phyloP scores from a whole-genome alignment of 30 jellyfish, hydroid and myxozoan genomes.

The Cassiopea andromeda region DNA sequence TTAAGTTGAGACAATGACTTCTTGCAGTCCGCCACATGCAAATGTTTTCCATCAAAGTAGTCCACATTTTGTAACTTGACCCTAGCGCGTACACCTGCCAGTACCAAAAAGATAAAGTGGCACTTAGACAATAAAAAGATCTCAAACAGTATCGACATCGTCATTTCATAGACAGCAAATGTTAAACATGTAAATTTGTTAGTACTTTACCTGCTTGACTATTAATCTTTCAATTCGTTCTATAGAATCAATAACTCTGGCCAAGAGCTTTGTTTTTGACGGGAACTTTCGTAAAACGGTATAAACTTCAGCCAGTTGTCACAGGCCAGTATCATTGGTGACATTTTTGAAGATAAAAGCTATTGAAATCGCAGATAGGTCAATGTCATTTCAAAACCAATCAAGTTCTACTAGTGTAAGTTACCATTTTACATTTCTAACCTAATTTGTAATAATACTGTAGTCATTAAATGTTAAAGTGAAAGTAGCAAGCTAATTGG shows the following conservation, averaged over 20 bases:
- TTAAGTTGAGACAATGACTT: too few species aligned
- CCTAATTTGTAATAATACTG: too few species aligned
- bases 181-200: slow-evolving; percentile 19
- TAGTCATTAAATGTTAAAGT: too few species aligned
- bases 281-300: background rate
- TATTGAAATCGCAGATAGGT: background rate
- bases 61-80: background rate
- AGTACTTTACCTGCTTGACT: slow-evolving; percentile 9
- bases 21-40: background rate
- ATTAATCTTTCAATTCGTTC: slow-evolving; percentile 13
- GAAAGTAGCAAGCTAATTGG: too few species aligned
- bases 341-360: background rate
- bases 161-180: background rate
- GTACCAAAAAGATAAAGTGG: slow-evolving; percentile 13
- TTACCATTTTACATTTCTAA: background rate
- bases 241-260: slow-evolving; percentile 13
- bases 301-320: slow-evolving; percentile 1
- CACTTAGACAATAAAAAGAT: background rate
- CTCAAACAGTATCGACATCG: background rate
- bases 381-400: background rate
- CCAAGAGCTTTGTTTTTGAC: slow-evolving; percentile 22
- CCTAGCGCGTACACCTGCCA: slow-evolving; percentile 8
- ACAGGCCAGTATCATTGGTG: slow-evolving; percentile 7
- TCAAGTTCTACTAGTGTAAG: background rate
- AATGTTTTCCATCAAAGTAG: too few species aligned